phyloP scores from a whole-genome alignment of 2,113 vertebrate species.

The Sprattus sprattus region DNA sequence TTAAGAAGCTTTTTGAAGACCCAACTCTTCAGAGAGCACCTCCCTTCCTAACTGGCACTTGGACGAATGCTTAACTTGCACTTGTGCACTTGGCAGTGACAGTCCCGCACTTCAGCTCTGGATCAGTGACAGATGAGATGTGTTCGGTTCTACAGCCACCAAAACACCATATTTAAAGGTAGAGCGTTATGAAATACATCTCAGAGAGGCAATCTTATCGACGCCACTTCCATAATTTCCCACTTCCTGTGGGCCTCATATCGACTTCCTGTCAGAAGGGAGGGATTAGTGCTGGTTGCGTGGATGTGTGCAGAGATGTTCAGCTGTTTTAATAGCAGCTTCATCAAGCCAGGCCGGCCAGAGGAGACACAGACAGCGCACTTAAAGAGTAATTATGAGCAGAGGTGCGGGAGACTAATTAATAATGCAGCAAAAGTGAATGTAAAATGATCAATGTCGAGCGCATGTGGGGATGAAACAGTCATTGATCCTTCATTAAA shows the following conservation, averaged over 20 bases:
- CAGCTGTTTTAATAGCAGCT: not conserved
- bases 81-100: too few species aligned
- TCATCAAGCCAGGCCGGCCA: not conserved
- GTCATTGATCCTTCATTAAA: not conserved
- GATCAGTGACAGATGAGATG: not conserved
- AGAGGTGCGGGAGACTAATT: conserved; percentile 10
- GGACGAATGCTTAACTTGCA: too few species aligned
- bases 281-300: not conserved
- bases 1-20: too few species aligned
- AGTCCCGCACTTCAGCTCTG: too few species aligned
- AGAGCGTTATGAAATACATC: not conserved
- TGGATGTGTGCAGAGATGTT: not conserved
- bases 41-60: too few species aligned
- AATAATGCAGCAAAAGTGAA: conserved; percentile 30
- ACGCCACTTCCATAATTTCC: conserved; percentile 22
- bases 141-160: conserved; percentile 4
- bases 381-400: conserved; percentile 25
- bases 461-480: not conserved
- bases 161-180: conserved; percentile 25
- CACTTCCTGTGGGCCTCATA: conserved; percentile 21
- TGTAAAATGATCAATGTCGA: not conserved
- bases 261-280: conserved; percentile 35
- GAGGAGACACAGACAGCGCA: not conserved
- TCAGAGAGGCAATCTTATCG: conserved; percentile 27
- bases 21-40: too few species aligned